A percentile compares a stretch with the other conserved stretches of the same genome.
These are phyloP conservation scores for Chloroceryle inda DNA, from an alignment of 2,797 vertebrate species.

Conservation along the genomic window DNA sequence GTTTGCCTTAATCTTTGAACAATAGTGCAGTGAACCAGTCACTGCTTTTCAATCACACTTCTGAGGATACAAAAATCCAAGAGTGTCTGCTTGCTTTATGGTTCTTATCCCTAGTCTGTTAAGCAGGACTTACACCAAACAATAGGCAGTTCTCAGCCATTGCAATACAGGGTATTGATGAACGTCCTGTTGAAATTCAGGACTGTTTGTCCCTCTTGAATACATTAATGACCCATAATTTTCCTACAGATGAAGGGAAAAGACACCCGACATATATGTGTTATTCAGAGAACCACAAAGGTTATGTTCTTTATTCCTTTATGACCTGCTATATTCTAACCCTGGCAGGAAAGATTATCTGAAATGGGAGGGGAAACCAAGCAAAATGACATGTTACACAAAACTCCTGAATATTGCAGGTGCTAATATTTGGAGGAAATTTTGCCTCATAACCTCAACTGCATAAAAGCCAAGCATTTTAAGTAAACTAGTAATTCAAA, in stretches of 20 bases:
- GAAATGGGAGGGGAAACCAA: background rate
- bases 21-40: slow-evolving; percentile 46
- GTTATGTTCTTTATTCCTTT: background rate
- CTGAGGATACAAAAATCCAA: background rate
- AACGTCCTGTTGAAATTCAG: background rate
- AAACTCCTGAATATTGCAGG: background rate
- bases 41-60: slow-evolving; percentile 49
- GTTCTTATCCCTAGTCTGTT: background rate
- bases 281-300: background rate
- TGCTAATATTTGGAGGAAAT: background rate
- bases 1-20: slow-evolving; percentile 55
- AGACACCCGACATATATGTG: background rate
- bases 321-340: background rate
- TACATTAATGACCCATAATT: background rate
- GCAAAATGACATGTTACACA: background rate
- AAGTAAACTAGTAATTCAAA: background rate
- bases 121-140: background rate
- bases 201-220: background rate
- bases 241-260: background rate
- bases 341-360: background rate
- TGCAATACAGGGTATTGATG: background rate
- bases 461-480: background rate
- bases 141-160: background rate
- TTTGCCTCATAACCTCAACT: background rate
- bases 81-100: background rate